Evolutionary conservation across 2,888 invertebrate species (phyloP).

Genomic region (Oegoconia quadripuncta): DNA sequence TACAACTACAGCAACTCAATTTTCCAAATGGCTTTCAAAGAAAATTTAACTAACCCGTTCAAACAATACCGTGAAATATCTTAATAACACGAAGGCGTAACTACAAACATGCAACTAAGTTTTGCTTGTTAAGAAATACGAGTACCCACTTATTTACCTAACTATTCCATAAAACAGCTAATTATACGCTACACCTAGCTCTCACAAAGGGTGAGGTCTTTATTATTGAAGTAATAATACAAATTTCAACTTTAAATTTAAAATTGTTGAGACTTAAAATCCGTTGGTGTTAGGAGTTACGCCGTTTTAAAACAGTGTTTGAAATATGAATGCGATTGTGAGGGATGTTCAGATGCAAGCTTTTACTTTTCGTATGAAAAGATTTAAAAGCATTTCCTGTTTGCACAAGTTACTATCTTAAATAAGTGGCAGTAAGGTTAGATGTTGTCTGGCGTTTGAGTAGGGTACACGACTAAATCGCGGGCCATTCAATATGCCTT

Average conservation of each 20-base stretch:
- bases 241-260: slow-evolving; percentile 22
- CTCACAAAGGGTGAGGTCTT: slow-evolving; percentile 59
- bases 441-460: slow-evolving; percentile 17
- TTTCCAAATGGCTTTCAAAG: slow-evolving; percentile 11
- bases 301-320: slow-evolving; percentile 27
- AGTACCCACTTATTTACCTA: slow-evolving; percentile 61
- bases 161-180: slow-evolving; percentile 73
- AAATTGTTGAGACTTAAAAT: slow-evolving; percentile 24
- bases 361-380: slow-evolving; percentile 25
- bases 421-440: slow-evolving; percentile 7
- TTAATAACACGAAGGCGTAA: slow-evolving; percentile 31
- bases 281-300: slow-evolving; percentile 18
- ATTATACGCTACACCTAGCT: slow-evolving; percentile 68
- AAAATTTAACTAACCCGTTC: slow-evolving; percentile 7
- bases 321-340: slow-evolving; percentile 59
- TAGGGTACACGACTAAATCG: slow-evolving; percentile 20
- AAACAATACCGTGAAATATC: slow-evolving; percentile 10
- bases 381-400: slow-evolving; percentile 24
- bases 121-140: slow-evolving; percentile 33
- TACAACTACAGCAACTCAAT: slow-evolving; percentile 10
- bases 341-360: slow-evolving; percentile 75
- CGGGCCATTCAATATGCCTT: slow-evolving; percentile 38
- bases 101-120: slow-evolving; percentile 33
- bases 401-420: slow-evolving; percentile 28
- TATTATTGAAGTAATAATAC: slow-evolving; percentile 25